Conservation (phyloP, 2,113 vertebrate species). For the Paracanthobrama guichenoti region DNA sequence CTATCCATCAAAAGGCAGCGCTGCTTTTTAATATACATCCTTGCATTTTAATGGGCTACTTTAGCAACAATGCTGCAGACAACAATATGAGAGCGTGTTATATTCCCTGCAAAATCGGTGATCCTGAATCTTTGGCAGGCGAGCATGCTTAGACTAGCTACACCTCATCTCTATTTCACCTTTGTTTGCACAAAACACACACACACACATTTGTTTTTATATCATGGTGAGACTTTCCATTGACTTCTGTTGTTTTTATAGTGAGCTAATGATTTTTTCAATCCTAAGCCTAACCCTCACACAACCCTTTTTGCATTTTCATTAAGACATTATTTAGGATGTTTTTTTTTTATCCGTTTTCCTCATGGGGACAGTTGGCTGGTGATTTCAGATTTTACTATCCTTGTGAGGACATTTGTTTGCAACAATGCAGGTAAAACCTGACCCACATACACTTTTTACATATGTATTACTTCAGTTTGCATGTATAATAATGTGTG, state of each 20-base stretch:
- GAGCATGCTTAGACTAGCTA: conserved; percentile 50
- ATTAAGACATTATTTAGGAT: neutral
- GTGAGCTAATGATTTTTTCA: neutral
- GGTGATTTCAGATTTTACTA: neutral
- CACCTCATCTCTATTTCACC: conserved; percentile 41
- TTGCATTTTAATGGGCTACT: conserved; percentile 81
- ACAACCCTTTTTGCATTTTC: neutral
- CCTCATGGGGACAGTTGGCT: neutral
- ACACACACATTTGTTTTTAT: conserved; percentile 27
- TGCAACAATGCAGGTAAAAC: neutral
- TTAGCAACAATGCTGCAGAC: conserved; percentile 74
- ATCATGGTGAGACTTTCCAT: neutral
- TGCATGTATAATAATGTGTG: conserved; percentile 62
- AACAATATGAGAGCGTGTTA: conserved; percentile 74
- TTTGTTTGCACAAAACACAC: conserved; percentile 31
- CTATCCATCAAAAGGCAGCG: conserved; percentile 73
- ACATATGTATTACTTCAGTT: conserved; percentile 48
- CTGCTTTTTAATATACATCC: conserved; percentile 81
- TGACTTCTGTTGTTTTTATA: neutral
- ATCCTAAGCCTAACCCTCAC: conserved; percentile 1
- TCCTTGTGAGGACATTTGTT: conserved; percentile 4
- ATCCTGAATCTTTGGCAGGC: conserved; percentile 66
- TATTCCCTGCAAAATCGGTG: conserved; percentile 69
- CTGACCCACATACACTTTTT: neutral
- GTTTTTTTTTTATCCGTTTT: neutral